A percentile compares a stretch with the other conserved stretches of the same genome.
phyloP scores from a whole-genome alignment of 2,113 vertebrate species.

The Rhinoptilus africanus region DNA sequence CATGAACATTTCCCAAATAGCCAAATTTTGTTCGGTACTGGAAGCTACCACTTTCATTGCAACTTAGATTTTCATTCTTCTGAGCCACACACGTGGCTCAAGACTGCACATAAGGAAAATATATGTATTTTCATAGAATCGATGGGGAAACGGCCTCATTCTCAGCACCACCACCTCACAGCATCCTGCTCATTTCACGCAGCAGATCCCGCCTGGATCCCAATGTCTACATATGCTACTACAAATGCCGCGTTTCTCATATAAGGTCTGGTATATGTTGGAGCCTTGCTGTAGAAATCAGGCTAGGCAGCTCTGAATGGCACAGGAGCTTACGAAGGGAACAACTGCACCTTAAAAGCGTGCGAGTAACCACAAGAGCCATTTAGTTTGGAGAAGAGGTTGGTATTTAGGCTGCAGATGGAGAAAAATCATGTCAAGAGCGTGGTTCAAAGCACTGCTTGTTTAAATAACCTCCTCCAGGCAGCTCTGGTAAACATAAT shows the following conservation, averaged over 20 bases:
- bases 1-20: neutral
- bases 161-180: neutral
- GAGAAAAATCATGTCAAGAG: slow-evolving; percentile 33
- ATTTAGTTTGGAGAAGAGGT: neutral
- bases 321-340: neutral
- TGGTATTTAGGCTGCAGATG: slow-evolving; percentile 5
- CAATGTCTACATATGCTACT: fast-evolving
- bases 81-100: neutral
- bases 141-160: neutral
- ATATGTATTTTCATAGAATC: neutral
- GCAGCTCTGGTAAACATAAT: neutral
- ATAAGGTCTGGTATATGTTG: fast-evolving
- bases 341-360: neutral
- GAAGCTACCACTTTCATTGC: neutral
- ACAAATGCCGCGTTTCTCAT: neutral
- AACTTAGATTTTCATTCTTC: neutral
- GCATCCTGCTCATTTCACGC: neutral
- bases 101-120: neutral
- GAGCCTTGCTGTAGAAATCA: neutral
- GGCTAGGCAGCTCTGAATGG: neutral
- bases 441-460: neutral
- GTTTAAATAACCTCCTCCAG: slow-evolving; percentile 13
- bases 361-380: neutral
- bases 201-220: neutral
- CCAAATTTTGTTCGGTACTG: neutral